Percentiles rank a stretch among this genome's conserved stretches.
phyloP scores from a whole-genome alignment of 1,140 invertebrate species.

The Scaptomyza graminum region DNA sequence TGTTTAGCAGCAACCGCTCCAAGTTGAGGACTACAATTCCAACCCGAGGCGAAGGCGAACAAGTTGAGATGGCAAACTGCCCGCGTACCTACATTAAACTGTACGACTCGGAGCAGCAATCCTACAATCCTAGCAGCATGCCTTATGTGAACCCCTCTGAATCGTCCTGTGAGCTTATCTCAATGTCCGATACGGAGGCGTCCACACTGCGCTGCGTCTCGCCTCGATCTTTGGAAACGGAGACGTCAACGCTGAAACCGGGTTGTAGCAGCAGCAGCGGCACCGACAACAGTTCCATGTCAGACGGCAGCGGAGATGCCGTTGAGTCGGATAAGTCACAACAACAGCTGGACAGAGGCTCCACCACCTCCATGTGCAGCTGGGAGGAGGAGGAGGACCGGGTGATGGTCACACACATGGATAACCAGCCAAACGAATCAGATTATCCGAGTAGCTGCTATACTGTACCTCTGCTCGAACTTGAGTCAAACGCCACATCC shows the following conservation, averaged over 20 bases:
- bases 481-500: constrained; percentile 36
- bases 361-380: constrained; percentile 65
- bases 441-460: constrained; percentile 2
- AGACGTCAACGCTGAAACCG: constrained; percentile 39
- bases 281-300: constrained; percentile 12
- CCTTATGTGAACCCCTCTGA: constrained; percentile 57
- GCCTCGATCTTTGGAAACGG: constrained; percentile 29
- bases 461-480: constrained; percentile 35
- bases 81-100: constrained; percentile 60
- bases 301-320: neutral
- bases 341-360: constrained; percentile 37
- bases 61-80: constrained; percentile 8
- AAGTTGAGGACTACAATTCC: neutral
- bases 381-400: constrained; percentile 57
- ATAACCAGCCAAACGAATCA: neutral
- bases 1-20: constrained; percentile 7
- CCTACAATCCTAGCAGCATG: constrained; percentile 34
- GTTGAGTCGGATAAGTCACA: neutral
- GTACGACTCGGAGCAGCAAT: constrained; percentile 18
- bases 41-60: neutral
- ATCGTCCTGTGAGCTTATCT: constrained; percentile 53
- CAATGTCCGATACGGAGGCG: constrained; percentile 58
- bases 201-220: constrained; percentile 55
- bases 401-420: constrained; percentile 13
- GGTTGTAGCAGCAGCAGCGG: neutral